Evolutionary conservation across 2,113 vertebrate genomes (phyloP).

Genomic region (Brachyistius frenatus): DNA sequence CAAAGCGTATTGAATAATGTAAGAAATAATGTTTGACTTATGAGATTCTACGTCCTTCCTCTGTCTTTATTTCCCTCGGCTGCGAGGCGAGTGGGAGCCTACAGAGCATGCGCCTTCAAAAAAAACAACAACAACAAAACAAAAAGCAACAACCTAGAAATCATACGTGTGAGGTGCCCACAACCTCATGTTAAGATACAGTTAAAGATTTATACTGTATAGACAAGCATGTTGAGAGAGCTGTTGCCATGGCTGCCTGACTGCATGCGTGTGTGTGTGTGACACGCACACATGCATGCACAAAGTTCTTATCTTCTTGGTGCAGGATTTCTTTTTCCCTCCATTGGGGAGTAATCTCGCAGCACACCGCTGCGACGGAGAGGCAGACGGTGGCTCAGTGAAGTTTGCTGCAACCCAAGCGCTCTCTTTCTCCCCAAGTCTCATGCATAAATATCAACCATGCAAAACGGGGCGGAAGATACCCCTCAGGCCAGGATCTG

Average conservation of each 20-base stretch:
- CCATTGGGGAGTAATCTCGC: slow-evolving; percentile 80
- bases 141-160: not conserved
- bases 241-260: slow-evolving; percentile 4
- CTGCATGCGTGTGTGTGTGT: not conserved
- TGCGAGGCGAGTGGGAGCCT: not conserved
- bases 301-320: slow-evolving; percentile 81
- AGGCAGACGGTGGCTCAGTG: slow-evolving; percentile 70
- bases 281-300: not conserved
- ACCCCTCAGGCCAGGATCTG: slow-evolving; percentile 45
- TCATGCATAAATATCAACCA: slow-evolving; percentile 65
- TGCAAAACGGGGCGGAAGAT: slow-evolving; percentile 30
- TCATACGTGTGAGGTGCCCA: not conserved
- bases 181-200: slow-evolving; percentile 7
- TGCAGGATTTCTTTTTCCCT: slow-evolving; percentile 75
- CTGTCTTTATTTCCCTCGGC: not conserved
- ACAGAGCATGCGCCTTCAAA: not conserved
- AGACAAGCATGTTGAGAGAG: slow-evolving; percentile 6
- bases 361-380: slow-evolving; percentile 61
- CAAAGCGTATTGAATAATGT: not conserved
- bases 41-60: not conserved
- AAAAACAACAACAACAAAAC: too few relatives aligned
- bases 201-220: slow-evolving; percentile 39
- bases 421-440: slow-evolving; percentile 18
- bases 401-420: slow-evolving; percentile 70
- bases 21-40: not conserved